phyloP scores from a whole-genome alignment of 92 coral and sea anemone genomes.

The Galaxea fascicularis region DNA sequence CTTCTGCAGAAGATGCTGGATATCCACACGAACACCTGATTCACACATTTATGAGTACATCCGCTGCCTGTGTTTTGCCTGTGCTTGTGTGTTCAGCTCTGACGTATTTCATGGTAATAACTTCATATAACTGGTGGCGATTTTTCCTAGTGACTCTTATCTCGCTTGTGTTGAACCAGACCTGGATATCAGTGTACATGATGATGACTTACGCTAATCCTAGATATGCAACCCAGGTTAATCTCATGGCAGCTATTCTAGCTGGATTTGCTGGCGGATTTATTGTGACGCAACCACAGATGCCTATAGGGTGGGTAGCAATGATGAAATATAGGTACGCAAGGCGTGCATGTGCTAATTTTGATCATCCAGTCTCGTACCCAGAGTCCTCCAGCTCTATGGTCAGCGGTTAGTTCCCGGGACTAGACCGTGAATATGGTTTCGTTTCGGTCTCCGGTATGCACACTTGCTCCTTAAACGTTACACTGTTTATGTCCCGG shows the following conservation, averaged over 20 bases:
- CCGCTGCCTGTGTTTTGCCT: constrained; percentile 59
- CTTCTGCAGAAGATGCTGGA: constrained; percentile 49
- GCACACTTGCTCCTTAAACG: too few relatives aligned
- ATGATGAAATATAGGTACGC: neutral
- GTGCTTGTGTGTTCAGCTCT: constrained; percentile 53
- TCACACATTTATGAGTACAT: constrained; percentile 47
- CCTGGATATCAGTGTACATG: constrained; percentile 72
- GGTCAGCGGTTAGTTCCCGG: too few relatives aligned
- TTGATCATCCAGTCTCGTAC: too few relatives aligned
- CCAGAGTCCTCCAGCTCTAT: too few relatives aligned
- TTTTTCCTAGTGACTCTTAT: constrained; percentile 54
- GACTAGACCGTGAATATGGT: too few relatives aligned
- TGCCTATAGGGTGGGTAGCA: constrained; percentile 64
- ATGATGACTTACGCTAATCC: constrained; percentile 52
- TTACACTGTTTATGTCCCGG: too few relatives aligned
- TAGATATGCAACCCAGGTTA: constrained; percentile 49
- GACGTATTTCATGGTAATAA: constrained; percentile 71
- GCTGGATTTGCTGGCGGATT: constrained; percentile 69
- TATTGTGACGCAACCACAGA: constrained; percentile 54
- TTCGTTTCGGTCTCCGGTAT: too few relatives aligned
- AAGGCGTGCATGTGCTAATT: neutral
- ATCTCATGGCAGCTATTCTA: constrained; percentile 51
- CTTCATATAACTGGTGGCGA: constrained; percentile 60
- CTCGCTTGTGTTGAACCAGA: constrained; percentile 68
- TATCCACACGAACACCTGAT: constrained; percentile 58